Evolutionary conservation across 2,113 vertebrate genomes (phyloP).

Genomic region (Ariopsis seemanni): DNA sequence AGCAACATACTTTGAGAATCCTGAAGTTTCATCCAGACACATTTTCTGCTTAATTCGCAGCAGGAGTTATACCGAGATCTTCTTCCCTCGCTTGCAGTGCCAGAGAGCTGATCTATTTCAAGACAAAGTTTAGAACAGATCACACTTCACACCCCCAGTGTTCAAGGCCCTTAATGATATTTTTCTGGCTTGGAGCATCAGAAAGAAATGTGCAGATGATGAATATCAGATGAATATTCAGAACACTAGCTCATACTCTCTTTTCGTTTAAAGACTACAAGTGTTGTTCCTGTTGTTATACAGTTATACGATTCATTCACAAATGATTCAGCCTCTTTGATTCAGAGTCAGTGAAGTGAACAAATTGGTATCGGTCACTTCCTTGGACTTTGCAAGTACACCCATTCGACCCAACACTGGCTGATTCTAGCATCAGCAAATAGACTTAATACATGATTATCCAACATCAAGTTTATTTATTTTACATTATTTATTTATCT

Average conservation of each 20-base stretch:
- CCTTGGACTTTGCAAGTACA: neutral
- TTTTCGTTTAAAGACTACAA: neutral
- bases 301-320: neutral
- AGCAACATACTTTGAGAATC: neutral
- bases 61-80: neutral
- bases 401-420: neutral
- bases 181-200: neutral
- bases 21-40: neutral
- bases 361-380: neutral
- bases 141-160: neutral
- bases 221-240: neutral
- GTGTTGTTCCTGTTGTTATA: neutral
- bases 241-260: neutral
- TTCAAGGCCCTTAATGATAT: neutral
- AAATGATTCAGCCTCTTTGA: neutral
- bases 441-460: neutral
- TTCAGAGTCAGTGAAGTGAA: neutral
- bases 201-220: neutral
- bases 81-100: neutral
- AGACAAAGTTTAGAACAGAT: neutral
- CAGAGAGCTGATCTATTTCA: neutral
- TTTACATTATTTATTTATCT: neutral
- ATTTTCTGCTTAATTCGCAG: neutral
- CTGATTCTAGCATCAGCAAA: neutral
- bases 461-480: neutral